These are phyloP conservation scores for Melikaiella ostensackeni DNA, from an alignment of 2,888 invertebrate species.

Conservation along the genomic window DNA sequence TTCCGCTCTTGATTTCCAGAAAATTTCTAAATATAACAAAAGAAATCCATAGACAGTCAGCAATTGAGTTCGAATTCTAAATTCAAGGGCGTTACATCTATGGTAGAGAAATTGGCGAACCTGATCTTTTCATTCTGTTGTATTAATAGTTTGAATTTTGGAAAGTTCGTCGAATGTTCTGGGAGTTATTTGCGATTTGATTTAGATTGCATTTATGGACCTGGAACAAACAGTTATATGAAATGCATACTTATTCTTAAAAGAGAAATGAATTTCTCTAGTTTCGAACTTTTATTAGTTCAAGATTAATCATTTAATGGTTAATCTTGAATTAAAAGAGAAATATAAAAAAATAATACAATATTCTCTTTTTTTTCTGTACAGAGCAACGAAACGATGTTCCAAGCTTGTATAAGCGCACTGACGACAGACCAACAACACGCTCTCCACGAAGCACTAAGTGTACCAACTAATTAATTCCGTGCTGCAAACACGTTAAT, in stretches of 20 bases:
- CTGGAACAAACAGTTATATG: neutral
- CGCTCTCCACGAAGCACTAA: slow-evolving; percentile 87
- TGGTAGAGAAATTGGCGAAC: slow-evolving; percentile 64
- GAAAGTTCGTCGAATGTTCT: slow-evolving; percentile 36
- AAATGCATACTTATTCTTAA: neutral
- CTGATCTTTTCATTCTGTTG: slow-evolving; percentile 58
- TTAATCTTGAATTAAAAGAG: neutral
- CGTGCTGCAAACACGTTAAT: slow-evolving; percentile 56
- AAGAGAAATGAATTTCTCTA: too few relatives aligned
- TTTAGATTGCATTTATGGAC: neutral
- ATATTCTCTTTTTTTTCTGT: slow-evolving; percentile 59
- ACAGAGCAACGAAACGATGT: slow-evolving; percentile 87
- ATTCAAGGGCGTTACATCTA: slow-evolving; percentile 69
- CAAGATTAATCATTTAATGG: too few relatives aligned
- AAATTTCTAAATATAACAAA: neutral
- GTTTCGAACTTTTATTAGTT: too few relatives aligned
- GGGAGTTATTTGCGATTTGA: neutral
- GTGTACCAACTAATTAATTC: slow-evolving; percentile 67
- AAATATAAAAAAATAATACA: neutral
- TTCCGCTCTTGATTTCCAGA: too few relatives aligned
- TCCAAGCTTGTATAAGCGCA: slow-evolving; percentile 87
- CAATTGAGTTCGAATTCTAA: slow-evolving; percentile 57
- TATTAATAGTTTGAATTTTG: slow-evolving; percentile 56
- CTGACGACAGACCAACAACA: slow-evolving; percentile 90
- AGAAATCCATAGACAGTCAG: slow-evolving; percentile 67